Base-by-base conservation (phyloP, 2,888 invertebrate genomes). In the Aethes cnicana region DNA sequence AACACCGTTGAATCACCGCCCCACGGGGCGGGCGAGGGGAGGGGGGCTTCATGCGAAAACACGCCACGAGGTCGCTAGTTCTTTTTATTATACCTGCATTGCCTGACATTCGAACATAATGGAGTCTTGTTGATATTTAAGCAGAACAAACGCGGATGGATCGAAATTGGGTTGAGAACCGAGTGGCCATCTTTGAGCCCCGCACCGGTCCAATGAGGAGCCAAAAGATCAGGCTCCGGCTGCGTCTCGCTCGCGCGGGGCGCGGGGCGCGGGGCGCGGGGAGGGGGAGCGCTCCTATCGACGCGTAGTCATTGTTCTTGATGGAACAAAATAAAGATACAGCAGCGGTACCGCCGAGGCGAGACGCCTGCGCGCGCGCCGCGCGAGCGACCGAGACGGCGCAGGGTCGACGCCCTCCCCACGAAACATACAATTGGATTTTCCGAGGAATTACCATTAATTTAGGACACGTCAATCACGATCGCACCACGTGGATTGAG, bases 251-350 rank as follows among this genome's bases (percentile, higher is more conserved):
- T 86, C 77, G 44, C 37, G 39, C 47, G 47, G 52, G 54, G 56
- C 56, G 54, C 56, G 80, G 59, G 62, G 63, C 81, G 84, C 68
- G 72, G 75, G 77, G 76, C 81, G 74, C 75, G 81, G 65, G 81
- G 84, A 81, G 85, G 70, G 66, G 74, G 72, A 69, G 68, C 64
- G 64, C 64, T 77, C 60, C 79, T 81, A 82, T 82, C 81, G 72
- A 72, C 78, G 67, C 75, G 83, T 81, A 84, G 77, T 84, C 83
- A 88, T 89, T 89, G 89, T 89, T 89, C 88, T 88, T 87, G 85
- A 86, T 88, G 85, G 86, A 84, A 84, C 84, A 86, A 86, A 88
- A 86, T 87, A 86, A 86, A 88, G 86, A 81, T 84, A 82, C 84
- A 83, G 77, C 85, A 86, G 87, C 84, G 85, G 87, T 85, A 84